Conservation (phyloP, 2,113 vertebrate genomes). For the Ptychochromis oligacanthus region DNA sequence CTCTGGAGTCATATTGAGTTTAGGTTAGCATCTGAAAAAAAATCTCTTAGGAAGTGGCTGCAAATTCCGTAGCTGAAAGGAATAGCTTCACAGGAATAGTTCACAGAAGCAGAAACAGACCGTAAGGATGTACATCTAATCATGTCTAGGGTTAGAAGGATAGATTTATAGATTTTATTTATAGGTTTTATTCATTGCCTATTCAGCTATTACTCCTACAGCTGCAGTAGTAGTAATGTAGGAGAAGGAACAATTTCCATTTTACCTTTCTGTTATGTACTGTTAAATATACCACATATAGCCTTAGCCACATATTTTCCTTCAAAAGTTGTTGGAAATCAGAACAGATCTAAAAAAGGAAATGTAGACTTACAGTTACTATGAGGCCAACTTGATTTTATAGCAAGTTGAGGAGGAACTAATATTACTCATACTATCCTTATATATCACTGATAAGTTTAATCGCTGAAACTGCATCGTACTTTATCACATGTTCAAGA, state of each 20-base stretch:
- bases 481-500: background rate
- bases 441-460: background rate
- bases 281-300: too few species aligned
- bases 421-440: background rate
- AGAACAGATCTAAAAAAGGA: background rate
- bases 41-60: background rate
- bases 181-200: background rate
- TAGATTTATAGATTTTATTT: background rate
- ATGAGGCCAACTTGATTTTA: background rate
- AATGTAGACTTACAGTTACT: background rate
- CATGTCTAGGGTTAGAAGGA: background rate
- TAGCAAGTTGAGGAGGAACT: background rate
- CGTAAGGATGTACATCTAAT: background rate
- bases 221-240: accelerated
- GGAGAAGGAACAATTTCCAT: background rate
- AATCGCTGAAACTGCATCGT: background rate
- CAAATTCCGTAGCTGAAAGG: background rate
- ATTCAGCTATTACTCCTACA: background rate
- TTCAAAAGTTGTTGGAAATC: background rate
- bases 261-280: background rate
- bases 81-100: too few species aligned
- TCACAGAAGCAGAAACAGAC: background rate
- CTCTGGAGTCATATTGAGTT: background rate
- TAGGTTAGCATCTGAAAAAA: background rate
- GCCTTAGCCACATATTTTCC: background rate